Base-by-base conservation (phyloP, 2,888 invertebrate genomes). In the Latheticus oryzae region DNA sequence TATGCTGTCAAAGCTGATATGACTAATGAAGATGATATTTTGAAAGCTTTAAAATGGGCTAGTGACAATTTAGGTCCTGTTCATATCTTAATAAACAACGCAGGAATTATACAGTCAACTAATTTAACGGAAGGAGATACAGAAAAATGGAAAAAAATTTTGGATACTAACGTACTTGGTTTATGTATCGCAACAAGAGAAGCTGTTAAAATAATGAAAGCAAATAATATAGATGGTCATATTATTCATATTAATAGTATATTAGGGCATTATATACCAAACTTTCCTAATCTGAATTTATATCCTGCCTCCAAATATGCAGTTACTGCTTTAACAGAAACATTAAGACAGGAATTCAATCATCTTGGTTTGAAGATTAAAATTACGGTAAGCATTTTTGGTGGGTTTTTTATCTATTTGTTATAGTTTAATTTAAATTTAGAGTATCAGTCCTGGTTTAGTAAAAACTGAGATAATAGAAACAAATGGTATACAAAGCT, bases 231-330 rank as follows among this genome's bases (percentile, higher is more conserved):
- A 1, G 38, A 38, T 11, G 38, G 38, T 3, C 38, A 38, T 9
- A 38, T 38, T 21, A 21, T 38, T 3, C 38, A 38, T 13, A 38
- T 38, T 11, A 38, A 38, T 13, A 38, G 38, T 12, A 21, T 73
- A 4, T 71, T 71, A 1, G 75, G 68, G 1, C 72, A 75, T 12
- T 57, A 68, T 11, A 65, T 74, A 8, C 72, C 72, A 0, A 58
- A 70, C 0, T 62, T 75, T 26, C 75, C 75, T 2, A 70, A 71
- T 5, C 67, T 73, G 38, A 67, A 65, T 26, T 64, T 81, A 65
- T 82, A 82, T 70, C 69, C 79, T 7, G 81, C 80, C 1, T 78
- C 81, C 2, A 82, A 82, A 60, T 76, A 74, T 61, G 79, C 81
- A 1, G 76, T 81, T 1, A 75, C 76, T 1, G 79, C 79, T 1